Base-by-base conservation (phyloP, 2,888 invertebrate species). In the Octonoba sinensis region DNA sequence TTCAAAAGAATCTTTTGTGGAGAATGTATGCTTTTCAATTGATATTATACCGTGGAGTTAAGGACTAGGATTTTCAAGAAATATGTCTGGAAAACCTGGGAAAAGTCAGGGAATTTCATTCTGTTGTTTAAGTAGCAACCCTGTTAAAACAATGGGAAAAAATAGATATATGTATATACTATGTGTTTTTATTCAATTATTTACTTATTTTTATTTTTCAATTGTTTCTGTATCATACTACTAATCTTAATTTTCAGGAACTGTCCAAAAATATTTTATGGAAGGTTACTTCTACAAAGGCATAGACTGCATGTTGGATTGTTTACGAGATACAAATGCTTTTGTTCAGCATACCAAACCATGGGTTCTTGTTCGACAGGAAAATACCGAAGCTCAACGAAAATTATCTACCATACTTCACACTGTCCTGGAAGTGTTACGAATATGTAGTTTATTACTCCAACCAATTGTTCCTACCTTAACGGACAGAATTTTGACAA, bases 291-390 rank as follows among this genome's bases (percentile, higher is more conserved):
- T 96, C 89, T 94, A 96, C 90, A 93, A 93, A 89, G 95, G 92
- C 0, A 92, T 94, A 0, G 95, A 97, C 87, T 90, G 91, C 0
- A 91, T 95, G 0, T 93, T 97, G 88, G 90, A 91, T 15, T 91
- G 92, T 0, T 89, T 97, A 15, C 93, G 94, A 87, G 89, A 92
- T 44, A 93, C 95, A 20, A 99, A 99, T 90, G 90, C 92, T 82
- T 95, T 97, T 91, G 93, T 99, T 86, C 94, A 97, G 87, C 90
- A 92, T 3, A 91, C 93, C 86, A 93, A 94, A 88, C 98, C 98
- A 0, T 99, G 99, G 99, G 92, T 93, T 85, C 90, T 98, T 81
- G 92, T 91, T 72, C 94, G 94, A 87, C 85, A 86, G 1, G 88
- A 90, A 0, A 89, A 91, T 59, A 71, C 85, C 3, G 87, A 88